Evolutionary conservation across 2,797 vertebrate genomes (phyloP), one percentile per base, ranked within the genome.

Genomic region (Oophaga sylvatica): DNA sequence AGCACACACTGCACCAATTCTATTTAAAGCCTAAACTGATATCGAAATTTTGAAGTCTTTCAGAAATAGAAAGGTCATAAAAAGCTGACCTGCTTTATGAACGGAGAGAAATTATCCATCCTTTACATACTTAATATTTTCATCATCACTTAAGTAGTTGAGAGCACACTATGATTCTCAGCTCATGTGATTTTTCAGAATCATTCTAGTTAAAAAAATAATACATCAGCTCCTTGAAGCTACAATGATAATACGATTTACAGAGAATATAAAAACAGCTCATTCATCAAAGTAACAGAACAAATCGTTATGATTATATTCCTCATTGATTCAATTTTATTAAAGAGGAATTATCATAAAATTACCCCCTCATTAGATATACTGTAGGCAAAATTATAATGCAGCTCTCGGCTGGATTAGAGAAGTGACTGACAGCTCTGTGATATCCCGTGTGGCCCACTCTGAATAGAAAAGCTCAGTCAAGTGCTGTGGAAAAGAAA

Each of bases 71-170:
- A 68, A 79, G 75, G 73, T 87, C 59, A 41, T 35, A 4, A 41
- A 67, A 22, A 5, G 57, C 11, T 53, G 81, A 83, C 81, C 73
- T 48, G 31, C 29, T 35, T 83, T 83, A 87, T 59, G 22, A 83
- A 75, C 56, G 26, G 17, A 78, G 71, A 67, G 17, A 83, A 83
- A 83, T 53, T 19, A 70, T 45, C 87, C 65, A 53, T 83, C n/a
- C 56, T 78, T 87, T 62, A 48, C 86, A 77, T 68, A 41, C 87
- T 60, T 56, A 83, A 87, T 87, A 83, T 87, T 79, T 79, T 79
- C 81, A 79, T 79, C 79, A 65, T 87, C 81, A 70, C 35, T 80
- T 80, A 84, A 79, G 35, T 73, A 80, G 65, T 80, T 31, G 56
- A 17, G n/a, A 53, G 31, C 68, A 57, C 41, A 56, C 63, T 22